These are phyloP conservation scores for Microtus obscurus DNA, from an alignment of 2,797 vertebrate species.

Conservation along the genomic window DNA sequence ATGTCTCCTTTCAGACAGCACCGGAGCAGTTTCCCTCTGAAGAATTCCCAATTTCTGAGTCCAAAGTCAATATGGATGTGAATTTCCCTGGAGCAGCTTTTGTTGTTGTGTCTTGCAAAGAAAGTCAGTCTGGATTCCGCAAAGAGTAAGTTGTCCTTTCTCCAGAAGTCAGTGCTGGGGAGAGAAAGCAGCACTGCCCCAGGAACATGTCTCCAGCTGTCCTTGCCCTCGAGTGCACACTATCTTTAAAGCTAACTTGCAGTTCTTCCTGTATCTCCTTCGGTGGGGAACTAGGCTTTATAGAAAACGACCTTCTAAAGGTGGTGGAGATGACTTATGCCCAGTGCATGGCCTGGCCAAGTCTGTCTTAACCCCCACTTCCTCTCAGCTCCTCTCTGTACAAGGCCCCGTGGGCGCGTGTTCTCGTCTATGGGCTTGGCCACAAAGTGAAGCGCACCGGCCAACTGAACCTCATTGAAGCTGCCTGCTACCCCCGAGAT, in stretches of 20 bases:
- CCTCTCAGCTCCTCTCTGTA: conserved; percentile 95
- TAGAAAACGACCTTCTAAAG: background rate
- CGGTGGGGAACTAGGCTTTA: conserved; percentile 34
- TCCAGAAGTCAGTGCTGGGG: background rate
- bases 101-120: conserved; percentile 97
- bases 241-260: background rate
- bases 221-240: background rate
- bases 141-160: conserved; percentile 94
- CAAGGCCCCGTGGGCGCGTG: conserved; percentile 97
- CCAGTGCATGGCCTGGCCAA: background rate
- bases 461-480: conserved; percentile 97
- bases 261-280: background rate
- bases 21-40: conserved; percentile 98
- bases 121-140: conserved; percentile 96
- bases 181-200: background rate
- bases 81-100: conserved; percentile 98
- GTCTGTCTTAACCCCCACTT: conserved; percentile 1
- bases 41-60: conserved; percentile 97
- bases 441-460: conserved; percentile 98
- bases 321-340: background rate
- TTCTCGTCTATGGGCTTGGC: conserved; percentile 97
- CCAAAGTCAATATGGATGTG: conserved; percentile 98
- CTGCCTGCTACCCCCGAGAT: conserved; percentile 96
- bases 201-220: background rate
- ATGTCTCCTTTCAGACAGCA: conserved; percentile 90